Evolutionary conservation across 1,140 invertebrate species (phyloP).

Genomic region (Adoxophyes honmai): DNA sequence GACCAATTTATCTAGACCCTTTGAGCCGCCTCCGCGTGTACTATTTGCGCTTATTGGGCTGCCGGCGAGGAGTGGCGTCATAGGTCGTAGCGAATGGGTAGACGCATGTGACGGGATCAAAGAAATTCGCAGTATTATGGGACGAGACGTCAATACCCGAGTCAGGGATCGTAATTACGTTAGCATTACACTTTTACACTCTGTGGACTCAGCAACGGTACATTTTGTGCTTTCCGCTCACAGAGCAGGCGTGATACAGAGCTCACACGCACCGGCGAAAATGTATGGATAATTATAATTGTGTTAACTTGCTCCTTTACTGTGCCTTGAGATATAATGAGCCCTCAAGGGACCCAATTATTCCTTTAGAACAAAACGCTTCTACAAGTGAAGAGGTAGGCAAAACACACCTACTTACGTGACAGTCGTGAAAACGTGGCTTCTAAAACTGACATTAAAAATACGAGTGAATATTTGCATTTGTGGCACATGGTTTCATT

Average conservation of each 20-base stretch:
- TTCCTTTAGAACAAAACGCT: too few relatives aligned
- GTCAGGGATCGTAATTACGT: slow-evolving; percentile 13
- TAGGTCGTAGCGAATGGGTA: neutral
- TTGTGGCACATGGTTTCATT: too few relatives aligned
- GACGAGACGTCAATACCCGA: slow-evolving; percentile 1
- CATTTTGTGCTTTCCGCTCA: neutral
- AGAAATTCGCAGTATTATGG: slow-evolving; percentile 2
- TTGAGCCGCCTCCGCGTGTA: neutral
- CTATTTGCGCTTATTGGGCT: neutral
- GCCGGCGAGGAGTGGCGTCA: neutral
- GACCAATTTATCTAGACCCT: slow-evolving; percentile 5
- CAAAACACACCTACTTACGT: too few relatives aligned
- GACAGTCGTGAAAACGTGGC: too few relatives aligned
- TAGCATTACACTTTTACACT: slow-evolving; percentile 15
- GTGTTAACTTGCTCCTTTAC: neutral
- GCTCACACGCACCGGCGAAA: neutral
- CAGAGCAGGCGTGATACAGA: slow-evolving; percentile 1
- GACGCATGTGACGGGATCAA: neutral
- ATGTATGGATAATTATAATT: neutral
- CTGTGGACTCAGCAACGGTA: neutral
- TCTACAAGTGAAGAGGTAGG: too few relatives aligned
- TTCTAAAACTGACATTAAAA: too few relatives aligned
- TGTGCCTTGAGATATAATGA: neutral
- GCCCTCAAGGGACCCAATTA: neutral
- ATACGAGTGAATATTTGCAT: too few relatives aligned